Evolutionary conservation across 1,140 invertebrate genomes (phyloP).

Genomic region (Melipona quadrifasciata): DNA sequence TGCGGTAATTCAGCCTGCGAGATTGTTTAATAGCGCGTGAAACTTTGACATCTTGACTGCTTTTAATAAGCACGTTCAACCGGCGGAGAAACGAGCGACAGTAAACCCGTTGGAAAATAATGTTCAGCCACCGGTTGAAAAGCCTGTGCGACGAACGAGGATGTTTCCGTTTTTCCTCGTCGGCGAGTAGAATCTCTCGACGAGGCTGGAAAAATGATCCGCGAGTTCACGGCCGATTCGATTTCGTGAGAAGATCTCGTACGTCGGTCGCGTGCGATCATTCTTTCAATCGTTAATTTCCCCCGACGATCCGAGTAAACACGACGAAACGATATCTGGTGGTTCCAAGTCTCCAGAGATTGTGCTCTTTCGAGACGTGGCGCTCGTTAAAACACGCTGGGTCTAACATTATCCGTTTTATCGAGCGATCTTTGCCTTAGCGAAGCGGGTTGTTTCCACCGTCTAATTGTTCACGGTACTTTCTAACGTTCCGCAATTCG

Average conservation of each 20-base stretch:
- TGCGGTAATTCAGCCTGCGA: slow-evolving; percentile 18
- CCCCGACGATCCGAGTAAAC: neutral
- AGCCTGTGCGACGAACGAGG: slow-evolving; percentile 17
- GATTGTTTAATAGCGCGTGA: slow-evolving; percentile 48
- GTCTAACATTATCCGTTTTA: slow-evolving; percentile 2
- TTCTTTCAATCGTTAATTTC: neutral
- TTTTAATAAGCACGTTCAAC: slow-evolving; percentile 51
- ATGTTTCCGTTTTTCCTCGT: slow-evolving; percentile 21
- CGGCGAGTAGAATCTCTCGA: neutral
- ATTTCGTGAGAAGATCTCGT: neutral
- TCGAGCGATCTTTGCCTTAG: neutral
- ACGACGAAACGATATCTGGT: neutral
- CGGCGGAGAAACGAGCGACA: slow-evolving; percentile 22
- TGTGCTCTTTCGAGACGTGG: neutral
- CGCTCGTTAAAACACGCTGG: neutral
- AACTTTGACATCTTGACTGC: slow-evolving; percentile 49
- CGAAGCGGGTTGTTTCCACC: neutral
- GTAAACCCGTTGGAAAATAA: slow-evolving; percentile 23
- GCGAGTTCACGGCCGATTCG: neutral
- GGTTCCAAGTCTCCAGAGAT: neutral
- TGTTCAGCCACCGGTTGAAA: slow-evolving; percentile 13
- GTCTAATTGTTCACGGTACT: neutral
- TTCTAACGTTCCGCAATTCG: neutral
- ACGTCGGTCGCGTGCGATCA: neutral
- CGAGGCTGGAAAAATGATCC: neutral